These are phyloP conservation scores for Tribolium freemani DNA, from an alignment of 2,888 invertebrate species.

Conservation along the genomic window DNA sequence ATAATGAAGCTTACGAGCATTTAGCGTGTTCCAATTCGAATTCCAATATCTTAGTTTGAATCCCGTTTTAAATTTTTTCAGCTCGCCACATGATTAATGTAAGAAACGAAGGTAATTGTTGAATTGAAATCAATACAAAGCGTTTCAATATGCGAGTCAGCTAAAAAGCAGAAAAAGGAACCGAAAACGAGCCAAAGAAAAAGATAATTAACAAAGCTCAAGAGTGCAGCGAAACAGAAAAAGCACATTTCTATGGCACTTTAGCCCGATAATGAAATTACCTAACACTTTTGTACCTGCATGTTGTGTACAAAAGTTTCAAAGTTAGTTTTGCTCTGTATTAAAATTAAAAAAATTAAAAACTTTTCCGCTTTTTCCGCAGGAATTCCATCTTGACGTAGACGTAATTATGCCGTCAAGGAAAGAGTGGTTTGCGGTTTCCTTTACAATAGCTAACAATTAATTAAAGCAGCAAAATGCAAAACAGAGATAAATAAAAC, in stretches of 20 bases:
- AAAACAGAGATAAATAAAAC: conserved; percentile 5
- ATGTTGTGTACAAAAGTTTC: conserved; percentile 4
- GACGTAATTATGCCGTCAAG: conserved; percentile 3
- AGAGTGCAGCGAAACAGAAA: conserved; percentile 12
- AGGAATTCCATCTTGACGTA: conserved; percentile 5
- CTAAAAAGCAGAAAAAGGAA: background rate
- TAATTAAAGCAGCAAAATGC: conserved; percentile 10
- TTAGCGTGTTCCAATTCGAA: no score
- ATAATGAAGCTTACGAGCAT: no score
- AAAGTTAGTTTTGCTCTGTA: background rate
- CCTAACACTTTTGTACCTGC: background rate
- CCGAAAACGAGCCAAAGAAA: background rate
- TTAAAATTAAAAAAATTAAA: conserved; percentile 13
- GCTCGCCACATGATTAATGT: background rate
- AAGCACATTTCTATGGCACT: conserved; percentile 1
- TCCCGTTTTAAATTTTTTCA: background rate
- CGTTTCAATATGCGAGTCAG: background rate
- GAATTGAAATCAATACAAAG: background rate
- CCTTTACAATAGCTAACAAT: conserved; percentile 1
- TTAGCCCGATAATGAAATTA: conserved; percentile 9
- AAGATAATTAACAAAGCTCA: conserved; percentile 13
- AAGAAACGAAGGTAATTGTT: background rate
- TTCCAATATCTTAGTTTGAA: no score
- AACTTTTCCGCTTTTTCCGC: background rate
- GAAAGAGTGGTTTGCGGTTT: conserved; percentile 8